Conservation (phyloP, 2,113 vertebrate species). For the Kryptolebias marmoratus region DNA sequence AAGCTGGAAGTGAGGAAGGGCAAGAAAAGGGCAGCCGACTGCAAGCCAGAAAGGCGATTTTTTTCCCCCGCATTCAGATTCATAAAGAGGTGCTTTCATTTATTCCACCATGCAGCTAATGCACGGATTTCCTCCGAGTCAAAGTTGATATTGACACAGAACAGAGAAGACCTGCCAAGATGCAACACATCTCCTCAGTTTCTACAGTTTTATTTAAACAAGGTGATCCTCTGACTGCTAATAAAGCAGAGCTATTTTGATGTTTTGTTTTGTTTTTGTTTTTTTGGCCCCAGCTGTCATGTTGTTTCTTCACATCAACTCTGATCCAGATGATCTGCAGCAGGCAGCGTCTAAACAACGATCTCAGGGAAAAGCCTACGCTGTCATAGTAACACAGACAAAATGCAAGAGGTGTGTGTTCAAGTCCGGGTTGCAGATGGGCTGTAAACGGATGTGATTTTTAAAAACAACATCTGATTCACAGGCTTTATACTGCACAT, state of each 20-base stretch:
- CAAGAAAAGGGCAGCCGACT: constrained; percentile 18
- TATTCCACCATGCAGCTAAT: constrained; percentile 1
- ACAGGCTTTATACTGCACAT: too few species aligned
- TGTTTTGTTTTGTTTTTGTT: background rate
- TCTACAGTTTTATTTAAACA: constrained; percentile 14
- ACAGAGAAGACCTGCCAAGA: constrained; percentile 6
- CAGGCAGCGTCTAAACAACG: constrained; percentile 35
- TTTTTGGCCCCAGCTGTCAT: constrained; percentile 17
- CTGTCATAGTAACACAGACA: constrained; percentile 48
- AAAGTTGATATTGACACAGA: background rate
- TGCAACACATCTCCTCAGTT: background rate
- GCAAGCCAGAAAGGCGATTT: background rate
- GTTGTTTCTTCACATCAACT: constrained; percentile 17
- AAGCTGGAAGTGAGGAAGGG: constrained; percentile 9
- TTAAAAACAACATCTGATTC: too few species aligned
- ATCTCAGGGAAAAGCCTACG: constrained; percentile 36
- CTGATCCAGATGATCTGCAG: constrained; percentile 26
- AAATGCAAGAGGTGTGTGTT: constrained; percentile 2
- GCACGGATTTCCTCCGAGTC: background rate
- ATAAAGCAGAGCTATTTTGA: constrained; percentile 35
- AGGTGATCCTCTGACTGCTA: constrained; percentile 16
- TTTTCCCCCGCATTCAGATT: background rate
- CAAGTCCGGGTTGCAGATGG: constrained; percentile 7
- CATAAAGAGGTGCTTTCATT: background rate
- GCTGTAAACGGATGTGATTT: background rate